A percentile compares a stretch with the other conserved stretches of the same genome.
Evolutionary conservation across 2,113 vertebrate species (phyloP).

Genomic region (Periophthalmodon schlosseri): DNA sequence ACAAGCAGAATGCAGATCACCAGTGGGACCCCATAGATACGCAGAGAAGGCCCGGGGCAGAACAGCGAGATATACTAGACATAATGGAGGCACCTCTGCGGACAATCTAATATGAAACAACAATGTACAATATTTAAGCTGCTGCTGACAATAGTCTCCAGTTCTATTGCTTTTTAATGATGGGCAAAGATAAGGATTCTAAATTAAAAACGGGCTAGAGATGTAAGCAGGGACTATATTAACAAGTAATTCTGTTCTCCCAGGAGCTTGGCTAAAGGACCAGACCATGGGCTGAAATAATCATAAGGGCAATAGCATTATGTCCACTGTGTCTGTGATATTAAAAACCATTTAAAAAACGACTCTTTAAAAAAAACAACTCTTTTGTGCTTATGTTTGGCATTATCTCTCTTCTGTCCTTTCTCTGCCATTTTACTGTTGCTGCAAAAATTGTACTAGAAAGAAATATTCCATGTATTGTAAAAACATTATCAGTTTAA

Average conservation of each 20-base stretch:
- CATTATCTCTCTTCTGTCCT: too few species aligned
- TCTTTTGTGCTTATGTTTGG: background rate
- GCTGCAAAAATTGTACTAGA: too few species aligned
- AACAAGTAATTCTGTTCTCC: constrained; percentile 6
- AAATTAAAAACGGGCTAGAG: background rate
- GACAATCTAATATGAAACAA: constrained; percentile 14
- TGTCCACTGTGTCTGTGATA: background rate
- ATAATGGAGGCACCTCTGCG: constrained; percentile 35
- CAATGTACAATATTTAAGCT: background rate
- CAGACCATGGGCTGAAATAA: background rate
- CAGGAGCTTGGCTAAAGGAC: background rate
- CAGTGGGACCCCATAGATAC: constrained; percentile 9
- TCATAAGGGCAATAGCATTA: background rate
- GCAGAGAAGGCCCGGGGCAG: constrained; percentile 32
- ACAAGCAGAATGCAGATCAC: constrained; percentile 43
- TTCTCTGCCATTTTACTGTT: background rate
- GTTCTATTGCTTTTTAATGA: constrained; percentile 1
- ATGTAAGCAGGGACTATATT: background rate
- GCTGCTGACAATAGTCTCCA: background rate
- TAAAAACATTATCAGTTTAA: too few species aligned
- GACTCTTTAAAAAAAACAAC: background rate
- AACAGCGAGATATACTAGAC: constrained; percentile 34
- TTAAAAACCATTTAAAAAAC: background rate
- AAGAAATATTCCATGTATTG: too few species aligned
- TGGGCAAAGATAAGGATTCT: background rate